phyloP scores from a whole-genome alignment of 2,888 invertebrate genomes.

The Fissipunctia ypsillon region DNA sequence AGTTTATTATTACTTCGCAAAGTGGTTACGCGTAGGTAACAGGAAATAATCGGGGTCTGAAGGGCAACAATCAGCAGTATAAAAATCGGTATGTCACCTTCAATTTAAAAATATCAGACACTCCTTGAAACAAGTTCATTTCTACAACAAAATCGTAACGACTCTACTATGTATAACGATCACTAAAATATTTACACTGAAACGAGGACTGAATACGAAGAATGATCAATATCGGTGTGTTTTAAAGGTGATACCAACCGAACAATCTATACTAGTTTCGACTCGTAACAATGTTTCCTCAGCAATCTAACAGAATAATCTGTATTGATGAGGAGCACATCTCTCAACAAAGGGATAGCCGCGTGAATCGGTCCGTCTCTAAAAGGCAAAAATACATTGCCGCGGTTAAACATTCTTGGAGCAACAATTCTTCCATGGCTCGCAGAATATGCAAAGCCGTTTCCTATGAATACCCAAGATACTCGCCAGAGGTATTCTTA shows the following conservation, averaged over 20 bases:
- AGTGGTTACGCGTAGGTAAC: slow-evolving; percentile 44
- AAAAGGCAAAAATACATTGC: slow-evolving; percentile 25
- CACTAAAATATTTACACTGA: slow-evolving; percentile 49
- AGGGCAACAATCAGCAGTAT: slow-evolving; percentile 45
- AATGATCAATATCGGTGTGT: slow-evolving; percentile 44
- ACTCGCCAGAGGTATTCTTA: not conserved
- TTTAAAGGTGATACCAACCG: slow-evolving; percentile 7
- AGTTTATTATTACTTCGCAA: slow-evolving; percentile 55
- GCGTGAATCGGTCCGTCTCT: slow-evolving; percentile 20
- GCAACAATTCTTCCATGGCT: not conserved
- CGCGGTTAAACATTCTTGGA: slow-evolving; percentile 3
- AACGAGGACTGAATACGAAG: slow-evolving; percentile 30
- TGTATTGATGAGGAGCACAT: slow-evolving; percentile 29
- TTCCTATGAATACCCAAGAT: slow-evolving; percentile 5
- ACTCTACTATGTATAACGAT: slow-evolving; percentile 31
- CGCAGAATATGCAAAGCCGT: slow-evolving; percentile 20
- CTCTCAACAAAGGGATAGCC: not conserved
- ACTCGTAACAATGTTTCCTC: slow-evolving; percentile 6
- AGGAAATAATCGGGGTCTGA: slow-evolving; percentile 50
- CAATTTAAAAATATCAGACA: slow-evolving; percentile 45
- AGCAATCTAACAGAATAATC: slow-evolving; percentile 18
- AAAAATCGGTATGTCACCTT: slow-evolving; percentile 54
- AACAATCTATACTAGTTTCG: slow-evolving; percentile 8
- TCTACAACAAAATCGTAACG: slow-evolving; percentile 29
- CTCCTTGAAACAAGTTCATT: slow-evolving; percentile 21